Conservation (phyloP, 2,113 vertebrate species). For the Scomber colias region DNA sequence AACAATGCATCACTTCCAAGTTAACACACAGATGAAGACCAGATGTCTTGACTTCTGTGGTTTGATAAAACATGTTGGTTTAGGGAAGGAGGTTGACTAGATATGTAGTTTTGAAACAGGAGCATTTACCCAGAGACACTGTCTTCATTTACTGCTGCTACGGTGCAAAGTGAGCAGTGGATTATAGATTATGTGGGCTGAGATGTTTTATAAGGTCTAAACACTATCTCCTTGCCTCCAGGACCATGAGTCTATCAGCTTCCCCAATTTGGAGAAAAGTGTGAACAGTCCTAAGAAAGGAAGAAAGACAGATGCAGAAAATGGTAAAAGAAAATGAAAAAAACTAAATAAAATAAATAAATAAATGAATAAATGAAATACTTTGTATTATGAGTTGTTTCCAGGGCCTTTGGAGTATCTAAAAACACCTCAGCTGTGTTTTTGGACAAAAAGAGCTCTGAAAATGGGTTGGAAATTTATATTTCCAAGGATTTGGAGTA, state of each 20-base stretch:
- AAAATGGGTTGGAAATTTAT: no score
- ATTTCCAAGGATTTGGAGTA: no score
- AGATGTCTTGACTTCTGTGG: conserved; percentile 30
- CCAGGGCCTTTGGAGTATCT: no score
- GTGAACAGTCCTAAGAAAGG: background rate
- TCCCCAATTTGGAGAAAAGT: background rate
- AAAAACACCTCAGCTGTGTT: no score
- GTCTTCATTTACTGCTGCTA: conserved; percentile 2
- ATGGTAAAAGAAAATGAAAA: no score
- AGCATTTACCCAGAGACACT: background rate
- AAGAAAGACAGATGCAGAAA: background rate
- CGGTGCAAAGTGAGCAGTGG: background rate
- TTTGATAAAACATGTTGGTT: conserved; percentile 31
- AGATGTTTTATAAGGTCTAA: background rate
- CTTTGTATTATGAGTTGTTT: background rate
- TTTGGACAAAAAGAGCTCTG: no score
- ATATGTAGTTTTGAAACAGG: conserved; percentile 43
- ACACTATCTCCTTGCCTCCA: background rate
- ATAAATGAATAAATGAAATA: no score
- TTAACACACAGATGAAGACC: conserved; percentile 17
- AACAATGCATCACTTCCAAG: conserved; percentile 58
- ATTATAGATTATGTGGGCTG: background rate
- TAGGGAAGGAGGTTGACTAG: conserved; percentile 31
- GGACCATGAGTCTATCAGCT: background rate
- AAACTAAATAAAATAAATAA: no score